Conservation (phyloP, 2,888 invertebrate genomes). For the Torymus auratus region DNA sequence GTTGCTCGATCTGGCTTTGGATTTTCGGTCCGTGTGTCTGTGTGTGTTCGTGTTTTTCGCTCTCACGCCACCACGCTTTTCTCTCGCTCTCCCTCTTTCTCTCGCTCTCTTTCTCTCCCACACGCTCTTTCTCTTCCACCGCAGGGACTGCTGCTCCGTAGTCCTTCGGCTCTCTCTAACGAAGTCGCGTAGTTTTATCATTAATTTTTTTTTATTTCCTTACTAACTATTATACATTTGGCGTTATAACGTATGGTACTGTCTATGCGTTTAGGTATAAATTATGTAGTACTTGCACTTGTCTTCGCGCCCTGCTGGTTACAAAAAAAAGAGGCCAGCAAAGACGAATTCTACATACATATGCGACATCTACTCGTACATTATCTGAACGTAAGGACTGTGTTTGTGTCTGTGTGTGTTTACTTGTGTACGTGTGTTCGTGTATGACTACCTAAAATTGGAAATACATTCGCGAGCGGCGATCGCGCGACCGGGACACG, state of each 20-base stretch:
- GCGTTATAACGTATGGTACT: conserved; percentile 75
- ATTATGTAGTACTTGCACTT: conserved; percentile 68
- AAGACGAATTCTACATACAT: conserved; percentile 61
- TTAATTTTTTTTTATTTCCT: conserved; percentile 52
- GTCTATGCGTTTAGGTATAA: conserved; percentile 74
- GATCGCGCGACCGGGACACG: conserved; percentile 52
- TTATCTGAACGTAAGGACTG: conserved; percentile 66
- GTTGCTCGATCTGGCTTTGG: conserved; percentile 62
- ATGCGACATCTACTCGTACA: conserved; percentile 65
- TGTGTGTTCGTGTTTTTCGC: conserved; percentile 13
- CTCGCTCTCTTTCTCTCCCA: background rate
- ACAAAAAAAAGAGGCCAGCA: conserved; percentile 49
- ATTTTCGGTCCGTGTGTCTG: conserved; percentile 48
- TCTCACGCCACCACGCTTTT: conserved; percentile 50
- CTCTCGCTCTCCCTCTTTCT: background rate
- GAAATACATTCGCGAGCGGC: conserved; percentile 64
- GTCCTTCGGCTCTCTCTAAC: conserved; percentile 25
- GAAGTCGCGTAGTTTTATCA: conserved; percentile 47
- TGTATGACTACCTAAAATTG: conserved; percentile 66
- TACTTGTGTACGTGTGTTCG: too few species aligned
- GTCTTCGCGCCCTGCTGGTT: conserved; percentile 58
- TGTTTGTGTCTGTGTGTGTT: conserved; percentile 9
- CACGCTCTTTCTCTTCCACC: background rate
- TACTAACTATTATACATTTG: conserved; percentile 76
- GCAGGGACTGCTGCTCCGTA: conserved; percentile 1